A percentile compares a stretch with the other conserved stretches of the same genome.
These are phyloP conservation scores for Champsocephalus gunnari DNA, from an alignment of 2,797 vertebrate genomes.

Conservation along the genomic window DNA sequence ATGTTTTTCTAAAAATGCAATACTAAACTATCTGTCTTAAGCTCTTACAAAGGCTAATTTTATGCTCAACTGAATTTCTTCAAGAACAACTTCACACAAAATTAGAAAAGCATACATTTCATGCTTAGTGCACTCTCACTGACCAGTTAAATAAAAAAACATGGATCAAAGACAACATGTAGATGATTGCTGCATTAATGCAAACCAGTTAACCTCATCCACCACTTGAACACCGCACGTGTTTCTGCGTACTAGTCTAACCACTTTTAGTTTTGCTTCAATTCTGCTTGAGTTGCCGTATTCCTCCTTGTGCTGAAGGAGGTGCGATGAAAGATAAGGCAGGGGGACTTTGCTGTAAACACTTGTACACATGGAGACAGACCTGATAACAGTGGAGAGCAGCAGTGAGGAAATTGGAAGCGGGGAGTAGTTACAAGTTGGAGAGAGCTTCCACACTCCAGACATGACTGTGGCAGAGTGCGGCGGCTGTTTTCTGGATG, in stretches of 20 bases:
- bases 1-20: constrained; percentile 20
- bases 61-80: neutral
- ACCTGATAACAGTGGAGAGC: constrained; percentile 74
- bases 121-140: constrained; percentile 6
- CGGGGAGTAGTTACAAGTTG: constrained; percentile 60
- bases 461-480: constrained; percentile 68
- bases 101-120: constrained; percentile 8
- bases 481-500: constrained; percentile 68
- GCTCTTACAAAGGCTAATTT: neutral
- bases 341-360: constrained; percentile 65
- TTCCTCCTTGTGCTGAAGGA: constrained; percentile 62
- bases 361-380: constrained; percentile 70
- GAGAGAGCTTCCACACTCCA: constrained; percentile 61
- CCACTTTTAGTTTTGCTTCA: constrained; percentile 26
- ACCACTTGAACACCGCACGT: constrained; percentile 3
- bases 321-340: constrained; percentile 72
- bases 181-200: constrained; percentile 16
- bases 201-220: constrained; percentile 22
- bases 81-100: neutral
- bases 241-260: constrained; percentile 18
- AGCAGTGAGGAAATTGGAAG: constrained; percentile 73
- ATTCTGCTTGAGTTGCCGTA: constrained; percentile 50
- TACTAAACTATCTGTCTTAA: neutral
- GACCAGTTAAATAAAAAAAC: neutral
- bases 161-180: neutral